A percentile compares a stretch with the other conserved stretches of the same genome.
phyloP scores from a whole-genome alignment of 30 jellyfish, hydroid and myxozoan genomes.

The Pseudorhiza aurosa region DNA sequence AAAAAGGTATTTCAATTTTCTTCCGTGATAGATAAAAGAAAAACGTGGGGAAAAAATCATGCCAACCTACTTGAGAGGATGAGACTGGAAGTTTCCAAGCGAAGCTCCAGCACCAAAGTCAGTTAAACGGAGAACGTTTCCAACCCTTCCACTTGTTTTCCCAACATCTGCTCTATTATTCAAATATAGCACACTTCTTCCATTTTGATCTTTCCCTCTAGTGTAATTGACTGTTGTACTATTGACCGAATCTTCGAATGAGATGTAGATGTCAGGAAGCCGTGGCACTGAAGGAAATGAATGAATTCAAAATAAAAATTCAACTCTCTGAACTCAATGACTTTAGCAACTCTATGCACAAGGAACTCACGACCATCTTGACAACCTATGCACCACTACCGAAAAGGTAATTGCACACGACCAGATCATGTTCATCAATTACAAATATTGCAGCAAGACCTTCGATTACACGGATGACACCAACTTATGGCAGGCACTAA shows the following conservation, averaged over 20 bases:
- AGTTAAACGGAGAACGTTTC: constrained; percentile 31
- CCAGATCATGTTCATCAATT: no score
- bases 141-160: background rate
- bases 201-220: constrained; percentile 18
- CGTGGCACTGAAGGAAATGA: background rate
- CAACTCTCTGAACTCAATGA: no score
- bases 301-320: background rate
- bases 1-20: no score
- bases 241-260: constrained; percentile 4
- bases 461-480: no score
- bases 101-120: constrained; percentile 26
- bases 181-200: background rate
- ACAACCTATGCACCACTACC: no score
- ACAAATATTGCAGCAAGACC: no score
- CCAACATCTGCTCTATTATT: constrained; percentile 1
- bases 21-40: no score
- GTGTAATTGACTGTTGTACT: background rate
- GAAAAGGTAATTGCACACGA: no score
- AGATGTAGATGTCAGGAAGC: background rate
- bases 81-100: background rate
- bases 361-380: no score
- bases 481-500: no score
- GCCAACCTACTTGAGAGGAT: constrained; percentile 28
- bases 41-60: no score
- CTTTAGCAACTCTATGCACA: no score